A percentile compares a stretch with the other conserved stretches of the same genome.
phyloP scores from a whole-genome alignment of 2,888 invertebrate species.

The Hyles lineata region DNA sequence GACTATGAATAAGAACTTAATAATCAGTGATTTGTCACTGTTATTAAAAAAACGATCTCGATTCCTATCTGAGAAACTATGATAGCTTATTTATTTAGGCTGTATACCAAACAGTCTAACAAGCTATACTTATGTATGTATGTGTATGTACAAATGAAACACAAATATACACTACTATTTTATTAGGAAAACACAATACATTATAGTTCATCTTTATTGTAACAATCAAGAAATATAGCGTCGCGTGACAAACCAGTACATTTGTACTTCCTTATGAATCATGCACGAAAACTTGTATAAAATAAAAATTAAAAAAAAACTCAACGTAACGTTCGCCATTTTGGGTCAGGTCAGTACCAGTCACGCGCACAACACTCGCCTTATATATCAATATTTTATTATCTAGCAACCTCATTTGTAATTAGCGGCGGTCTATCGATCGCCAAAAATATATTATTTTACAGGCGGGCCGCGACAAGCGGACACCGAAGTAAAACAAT shows the following conservation, averaged over 20 bases:
- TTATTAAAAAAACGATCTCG: too few relatives aligned
- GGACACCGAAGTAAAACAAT: background rate
- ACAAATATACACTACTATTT: slow-evolving; percentile 71
- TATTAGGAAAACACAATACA: slow-evolving; percentile 83
- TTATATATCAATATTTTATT: slow-evolving; percentile 45
- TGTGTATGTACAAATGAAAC: slow-evolving; percentile 57
- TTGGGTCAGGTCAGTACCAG: slow-evolving; percentile 16
- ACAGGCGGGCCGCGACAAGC: slow-evolving; percentile 41
- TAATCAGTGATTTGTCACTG: too few relatives aligned
- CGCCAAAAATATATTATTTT: slow-evolving; percentile 41
- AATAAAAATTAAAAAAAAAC: slow-evolving; percentile 60
- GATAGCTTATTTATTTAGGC: too few relatives aligned
- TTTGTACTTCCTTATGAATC: slow-evolving; percentile 70
- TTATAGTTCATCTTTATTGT: slow-evolving; percentile 75
- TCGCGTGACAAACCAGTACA: slow-evolving; percentile 66
- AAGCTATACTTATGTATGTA: too few relatives aligned
- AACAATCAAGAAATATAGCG: slow-evolving; percentile 75
- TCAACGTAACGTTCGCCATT: slow-evolving; percentile 32
- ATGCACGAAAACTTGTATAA: slow-evolving; percentile 68
- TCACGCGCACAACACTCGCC: slow-evolving; percentile 52
- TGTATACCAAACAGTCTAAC: background rate
- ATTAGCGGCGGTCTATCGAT: slow-evolving; percentile 33
- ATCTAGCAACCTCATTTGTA: slow-evolving; percentile 50
- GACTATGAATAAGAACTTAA: too few relatives aligned
- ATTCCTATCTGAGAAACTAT: too few relatives aligned